Evolutionary conservation across 1,140 invertebrate genomes (phyloP).

Genomic region (Planococcus citri): DNA sequence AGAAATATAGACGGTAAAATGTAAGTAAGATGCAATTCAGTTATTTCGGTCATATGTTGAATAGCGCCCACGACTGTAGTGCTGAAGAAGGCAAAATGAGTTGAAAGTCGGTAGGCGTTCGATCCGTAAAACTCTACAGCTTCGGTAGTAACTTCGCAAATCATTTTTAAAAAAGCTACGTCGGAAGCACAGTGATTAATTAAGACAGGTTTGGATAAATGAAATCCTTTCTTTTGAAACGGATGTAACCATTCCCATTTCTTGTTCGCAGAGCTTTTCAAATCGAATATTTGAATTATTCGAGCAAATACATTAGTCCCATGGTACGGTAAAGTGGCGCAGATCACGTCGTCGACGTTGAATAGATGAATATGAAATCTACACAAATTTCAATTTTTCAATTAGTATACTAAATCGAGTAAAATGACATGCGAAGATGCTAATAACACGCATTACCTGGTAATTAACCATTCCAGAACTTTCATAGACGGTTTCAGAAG

Average conservation of each 20-base stretch:
- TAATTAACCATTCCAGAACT: slow-evolving; percentile 84
- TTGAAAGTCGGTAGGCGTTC: slow-evolving; percentile 46
- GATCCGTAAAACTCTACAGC: slow-evolving; percentile 35
- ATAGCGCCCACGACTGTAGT: slow-evolving; percentile 54
- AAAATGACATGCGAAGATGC: background rate
- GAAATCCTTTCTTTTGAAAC: slow-evolving; percentile 57
- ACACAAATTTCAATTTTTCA: slow-evolving; percentile 22
- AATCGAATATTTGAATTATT: slow-evolving; percentile 58
- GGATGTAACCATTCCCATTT: slow-evolving; percentile 49
- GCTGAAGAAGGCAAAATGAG: slow-evolving; percentile 64
- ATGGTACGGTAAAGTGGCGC: slow-evolving; percentile 77
- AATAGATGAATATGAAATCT: slow-evolving; percentile 79
- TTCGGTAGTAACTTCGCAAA: slow-evolving; percentile 43
- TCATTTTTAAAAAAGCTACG: slow-evolving; percentile 53
- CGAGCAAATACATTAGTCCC: slow-evolving; percentile 78
- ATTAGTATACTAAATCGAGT: background rate
- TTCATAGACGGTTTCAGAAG: slow-evolving; percentile 70
- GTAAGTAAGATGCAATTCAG: slow-evolving; percentile 52
- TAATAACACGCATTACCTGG: slow-evolving; percentile 40
- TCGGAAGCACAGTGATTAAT: slow-evolving; percentile 57
- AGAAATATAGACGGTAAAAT: slow-evolving; percentile 53
- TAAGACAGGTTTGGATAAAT: slow-evolving; percentile 52
- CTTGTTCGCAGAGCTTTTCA: slow-evolving; percentile 37
- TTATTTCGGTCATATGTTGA: slow-evolving; percentile 36
- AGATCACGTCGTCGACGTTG: slow-evolving; percentile 66